phyloP scores from a whole-genome alignment of 1,140 invertebrate genomes.

The Leptinotarsa texana region DNA sequence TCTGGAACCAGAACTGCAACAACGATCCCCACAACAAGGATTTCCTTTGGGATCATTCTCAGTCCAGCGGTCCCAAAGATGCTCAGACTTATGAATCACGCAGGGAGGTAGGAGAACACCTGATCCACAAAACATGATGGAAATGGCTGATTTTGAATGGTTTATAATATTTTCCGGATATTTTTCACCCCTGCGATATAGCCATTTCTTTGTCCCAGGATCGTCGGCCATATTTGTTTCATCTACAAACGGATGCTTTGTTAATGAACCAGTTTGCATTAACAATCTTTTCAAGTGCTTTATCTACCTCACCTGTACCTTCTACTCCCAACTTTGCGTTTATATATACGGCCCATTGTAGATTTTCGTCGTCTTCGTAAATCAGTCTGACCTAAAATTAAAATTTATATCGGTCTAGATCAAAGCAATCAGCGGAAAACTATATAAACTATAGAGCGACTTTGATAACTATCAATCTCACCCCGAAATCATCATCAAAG shows the following conservation, averaged over 20 bases:
- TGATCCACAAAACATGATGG: constrained; percentile 49
- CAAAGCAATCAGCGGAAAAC: not conserved
- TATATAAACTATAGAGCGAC: too few relatives aligned
- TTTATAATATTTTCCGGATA: too few relatives aligned
- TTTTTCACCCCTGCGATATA: too few relatives aligned
- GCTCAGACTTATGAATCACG: constrained; percentile 46
- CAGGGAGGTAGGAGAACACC: constrained; percentile 44
- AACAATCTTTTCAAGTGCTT: constrained; percentile 12
- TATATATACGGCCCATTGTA: constrained; percentile 14
- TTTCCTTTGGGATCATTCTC: constrained; percentile 43
- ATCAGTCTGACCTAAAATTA: not conserved
- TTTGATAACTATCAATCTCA: too few relatives aligned
- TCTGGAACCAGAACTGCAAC: constrained; percentile 26
- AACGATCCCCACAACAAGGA: constrained; percentile 36
- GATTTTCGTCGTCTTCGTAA: not conserved
- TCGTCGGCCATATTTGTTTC: too few relatives aligned
- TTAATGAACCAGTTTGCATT: constrained; percentile 13
- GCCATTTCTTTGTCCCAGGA: too few relatives aligned
- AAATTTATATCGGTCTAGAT: not conserved
- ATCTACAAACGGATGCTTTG: constrained; percentile 19
- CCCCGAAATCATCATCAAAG: too few relatives aligned
- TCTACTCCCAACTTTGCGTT: constrained; percentile 11
- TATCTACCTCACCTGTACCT: not conserved
- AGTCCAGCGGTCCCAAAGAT: constrained; percentile 47
- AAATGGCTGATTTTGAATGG: constrained; percentile 38